Evolutionary conservation across 2,888 invertebrate genomes (phyloP), one percentile per base, ranked within the genome.

Genomic region (Caenorhabditis panamensis): DNA sequence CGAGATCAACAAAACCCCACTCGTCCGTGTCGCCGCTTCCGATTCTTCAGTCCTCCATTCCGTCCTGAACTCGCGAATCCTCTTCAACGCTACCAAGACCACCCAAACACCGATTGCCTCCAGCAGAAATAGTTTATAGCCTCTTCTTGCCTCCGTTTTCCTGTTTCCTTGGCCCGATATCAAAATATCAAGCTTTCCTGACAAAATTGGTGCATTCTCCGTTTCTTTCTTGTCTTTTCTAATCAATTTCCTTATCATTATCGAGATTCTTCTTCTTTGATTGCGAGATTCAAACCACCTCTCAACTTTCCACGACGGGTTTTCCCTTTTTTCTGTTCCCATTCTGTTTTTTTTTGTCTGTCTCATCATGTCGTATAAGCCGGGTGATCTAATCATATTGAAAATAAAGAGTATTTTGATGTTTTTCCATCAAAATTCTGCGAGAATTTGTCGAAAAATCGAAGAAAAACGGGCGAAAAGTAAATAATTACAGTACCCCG

Each of bases 1-100:
- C 41, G 61, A 66, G 47, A 37, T 81, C 58, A 81, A 81, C 47
- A 77, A 59, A 26, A 36, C 54, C 1, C 80, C 80, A 20, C 28
- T 80, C 18, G 16, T 54, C 31, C 26, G 67, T 1, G 49, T 72
- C 8, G 58, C 66, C n/a, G 18, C 78, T 9, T 26, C 28, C 20
- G 16, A n/a, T 5, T 13, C 58, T 36, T 54, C 69, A 0, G 78
- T 78, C 1, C 61, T 78, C 2, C 51, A 53, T 5, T 28, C 56
- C 1, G 51, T 78, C 56, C 78, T 78, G 71, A 78, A 64, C 20
- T 66, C 69, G 11, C 69, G 64, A 54, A 41, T 78, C 4, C 64
- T 51, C n/a, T 71, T 78, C 28, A 3, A 26, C 5, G 16, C 62
- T 11, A 13, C 36, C 13, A 71, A 62, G 22, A 62, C 22, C 41